A percentile compares a stretch with the other conserved stretches of the same genome.
These are phyloP conservation scores for Chunga burmeisteri DNA, from an alignment of 2,113 vertebrate genomes.

Conservation along the genomic window DNA sequence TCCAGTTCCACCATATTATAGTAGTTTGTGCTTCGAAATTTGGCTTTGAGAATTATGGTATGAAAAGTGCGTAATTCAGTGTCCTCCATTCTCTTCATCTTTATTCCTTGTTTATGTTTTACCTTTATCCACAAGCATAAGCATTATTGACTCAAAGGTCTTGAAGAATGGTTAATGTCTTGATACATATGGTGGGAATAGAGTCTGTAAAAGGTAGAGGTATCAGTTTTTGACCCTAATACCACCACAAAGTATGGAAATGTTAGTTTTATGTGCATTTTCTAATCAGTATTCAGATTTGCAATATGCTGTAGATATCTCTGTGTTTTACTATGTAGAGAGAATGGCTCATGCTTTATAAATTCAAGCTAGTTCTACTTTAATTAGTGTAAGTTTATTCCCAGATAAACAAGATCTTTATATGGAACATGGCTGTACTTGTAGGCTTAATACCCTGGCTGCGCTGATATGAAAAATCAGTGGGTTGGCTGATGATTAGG, in stretches of 20 bases:
- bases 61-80: background rate
- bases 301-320: background rate
- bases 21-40: background rate
- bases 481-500: background rate
- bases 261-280: background rate
- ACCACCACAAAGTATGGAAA: background rate
- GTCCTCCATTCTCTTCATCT: background rate
- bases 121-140: background rate
- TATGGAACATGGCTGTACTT: background rate
- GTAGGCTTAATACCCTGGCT: conserved; percentile 6
- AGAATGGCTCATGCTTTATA: background rate
- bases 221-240: background rate
- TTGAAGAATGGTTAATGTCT: background rate
- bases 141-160: background rate
- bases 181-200: background rate
- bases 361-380: background rate
- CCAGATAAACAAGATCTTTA: background rate
- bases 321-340: background rate
- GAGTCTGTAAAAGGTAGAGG: background rate
- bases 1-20: background rate
- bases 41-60: background rate
- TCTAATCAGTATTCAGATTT: background rate
- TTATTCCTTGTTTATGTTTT: background rate
- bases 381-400: background rate
- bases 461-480: background rate